Conservation (phyloP, 2,888 invertebrate species). For the Metacarcinus magister region DNA sequence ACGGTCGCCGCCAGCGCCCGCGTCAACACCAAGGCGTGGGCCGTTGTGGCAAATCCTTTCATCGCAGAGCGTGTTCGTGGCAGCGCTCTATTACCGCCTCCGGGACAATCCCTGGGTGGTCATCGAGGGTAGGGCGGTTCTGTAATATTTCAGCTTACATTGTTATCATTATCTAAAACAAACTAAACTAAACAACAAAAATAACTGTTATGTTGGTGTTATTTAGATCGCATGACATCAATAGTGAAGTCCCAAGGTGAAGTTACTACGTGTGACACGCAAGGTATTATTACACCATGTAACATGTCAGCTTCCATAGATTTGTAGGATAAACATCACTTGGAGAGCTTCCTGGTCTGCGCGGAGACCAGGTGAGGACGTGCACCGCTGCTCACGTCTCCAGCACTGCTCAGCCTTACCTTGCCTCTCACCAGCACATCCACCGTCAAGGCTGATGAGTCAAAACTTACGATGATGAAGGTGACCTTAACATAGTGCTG, state of each 20-base stretch:
- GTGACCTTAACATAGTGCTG: constrained; percentile 64
- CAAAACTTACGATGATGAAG: constrained; percentile 68
- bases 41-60: background rate
- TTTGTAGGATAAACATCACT: constrained; percentile 17
- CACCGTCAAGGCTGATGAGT: constrained; percentile 55
- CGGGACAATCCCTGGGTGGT: background rate
- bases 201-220: too few species aligned
- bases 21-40: background rate
- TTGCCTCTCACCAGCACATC: constrained; percentile 22
- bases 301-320: constrained; percentile 3
- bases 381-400: background rate
- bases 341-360: background rate
- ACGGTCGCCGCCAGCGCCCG: background rate
- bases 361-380: background rate
- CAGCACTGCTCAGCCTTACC: background rate
- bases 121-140: background rate
- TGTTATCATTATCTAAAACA: background rate
- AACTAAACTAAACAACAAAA: background rate
- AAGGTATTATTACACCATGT: background rate
- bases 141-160: constrained; percentile 20
- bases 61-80: background rate
- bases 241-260: background rate
- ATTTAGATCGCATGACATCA: background rate
- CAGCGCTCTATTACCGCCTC: background rate
- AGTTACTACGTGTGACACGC: background rate